Evolutionary conservation across 2,888 invertebrate genomes (phyloP), one percentile per base, ranked within the genome.

Genomic region (Autographa gamma): DNA sequence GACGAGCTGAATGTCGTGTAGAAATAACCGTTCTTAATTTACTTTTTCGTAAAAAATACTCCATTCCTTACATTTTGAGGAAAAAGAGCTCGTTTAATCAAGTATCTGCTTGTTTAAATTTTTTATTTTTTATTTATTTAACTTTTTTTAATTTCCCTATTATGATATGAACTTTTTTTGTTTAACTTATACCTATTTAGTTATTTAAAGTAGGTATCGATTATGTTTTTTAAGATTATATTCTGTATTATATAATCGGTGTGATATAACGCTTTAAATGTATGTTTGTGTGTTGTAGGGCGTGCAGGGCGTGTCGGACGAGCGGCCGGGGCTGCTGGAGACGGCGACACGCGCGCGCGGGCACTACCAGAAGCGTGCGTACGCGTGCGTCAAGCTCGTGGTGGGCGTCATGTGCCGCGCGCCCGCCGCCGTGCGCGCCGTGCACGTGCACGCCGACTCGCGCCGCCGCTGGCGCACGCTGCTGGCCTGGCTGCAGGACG

Each of bases 371-470:
- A 99, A 99, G 95, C 96, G 99, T 80, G 98, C 99, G 77, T 99
- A 99, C 96, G 98, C 99, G 93, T 99, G 99, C 95, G 98, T 99
- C 77, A 99, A 99, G 96, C 98, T 98, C 91, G 97, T 99, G 96
- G 99, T 99, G 77, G 97, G 97, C 83, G 96, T 99, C 79, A 98
- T 99, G 96, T 97, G 97, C 85, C 97, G 98, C 92, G 98, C 98
- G 91, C 97, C 97, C 69, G 96, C 97, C 74, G 98, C 98, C 32
- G 96, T 97, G 86, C 97, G 97, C 88, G 97, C 99, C 93, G 96
- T 99, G 83, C 97, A 97, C 89, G 96, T 97, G 74, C 97, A 97
- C 90, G 96, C 96, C 3, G 98, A 98, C 85, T 96, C 99, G 84
- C 97, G 98, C 82, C 97, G 98, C 66, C 98, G 98, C 89, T 99